phyloP scores from a whole-genome alignment of 2,888 invertebrate genomes.

The Phragmatobia fuliginosa region DNA sequence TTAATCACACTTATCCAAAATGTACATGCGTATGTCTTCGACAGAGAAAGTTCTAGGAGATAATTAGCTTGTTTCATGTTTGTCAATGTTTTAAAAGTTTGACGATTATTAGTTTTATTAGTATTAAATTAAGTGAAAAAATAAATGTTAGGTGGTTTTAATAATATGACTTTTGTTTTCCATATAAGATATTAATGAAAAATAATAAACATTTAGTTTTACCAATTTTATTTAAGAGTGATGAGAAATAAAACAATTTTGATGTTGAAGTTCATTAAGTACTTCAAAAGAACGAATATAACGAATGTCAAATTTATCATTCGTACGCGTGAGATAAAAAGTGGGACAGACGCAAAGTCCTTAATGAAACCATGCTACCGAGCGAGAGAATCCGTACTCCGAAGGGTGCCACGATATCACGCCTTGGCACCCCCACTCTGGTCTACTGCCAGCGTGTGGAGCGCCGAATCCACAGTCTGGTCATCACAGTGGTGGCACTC shows the following conservation, averaged over 20 bases:
- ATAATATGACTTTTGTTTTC: background rate
- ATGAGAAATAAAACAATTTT: background rate
- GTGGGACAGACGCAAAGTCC: background rate
- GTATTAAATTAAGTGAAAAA: background rate
- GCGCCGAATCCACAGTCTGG: no score
- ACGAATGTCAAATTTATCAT: background rate
- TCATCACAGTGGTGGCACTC: no score
- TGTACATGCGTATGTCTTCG: conserved; percentile 36
- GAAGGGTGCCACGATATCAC: no score
- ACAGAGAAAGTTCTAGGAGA: conserved; percentile 34
- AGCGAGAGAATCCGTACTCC: no score
- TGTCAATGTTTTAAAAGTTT: background rate
- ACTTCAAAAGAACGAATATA: background rate
- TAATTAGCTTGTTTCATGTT: background rate
- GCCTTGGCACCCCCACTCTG: no score
- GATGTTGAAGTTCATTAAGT: background rate
- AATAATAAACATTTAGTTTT: background rate
- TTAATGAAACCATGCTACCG: background rate
- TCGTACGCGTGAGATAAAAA: background rate
- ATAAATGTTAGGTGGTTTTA: no score
- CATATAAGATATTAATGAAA: background rate
- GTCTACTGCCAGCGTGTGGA: no score
- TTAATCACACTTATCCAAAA: conserved; percentile 46
- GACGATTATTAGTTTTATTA: background rate
- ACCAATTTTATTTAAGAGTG: background rate